phyloP scores from a whole-genome alignment of 2,888 invertebrate species.

The Philhelius pedissequus region DNA sequence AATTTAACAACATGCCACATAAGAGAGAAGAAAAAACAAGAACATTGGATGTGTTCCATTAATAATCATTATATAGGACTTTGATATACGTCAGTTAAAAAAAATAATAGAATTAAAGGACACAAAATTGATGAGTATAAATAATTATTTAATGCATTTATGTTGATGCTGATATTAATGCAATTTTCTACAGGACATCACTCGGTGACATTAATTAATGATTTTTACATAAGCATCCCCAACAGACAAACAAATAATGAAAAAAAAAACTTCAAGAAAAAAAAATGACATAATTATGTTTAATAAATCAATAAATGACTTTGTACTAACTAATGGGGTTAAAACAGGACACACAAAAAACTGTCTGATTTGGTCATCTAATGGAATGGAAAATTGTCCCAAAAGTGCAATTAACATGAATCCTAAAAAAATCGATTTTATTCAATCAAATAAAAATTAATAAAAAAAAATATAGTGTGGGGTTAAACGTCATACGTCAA shows the following conservation, averaged over 20 bases:
- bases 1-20: neutral
- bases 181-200: neutral
- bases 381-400: neutral
- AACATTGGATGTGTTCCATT: neutral
- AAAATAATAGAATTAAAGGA: neutral
- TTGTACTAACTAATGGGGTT: neutral
- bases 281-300: neutral
- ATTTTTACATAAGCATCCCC: neutral
- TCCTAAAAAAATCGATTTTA: neutral
- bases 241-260: neutral
- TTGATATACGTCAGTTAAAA: neutral
- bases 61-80: neutral
- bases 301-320: neutral
- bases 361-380: no score
- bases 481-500: no score
- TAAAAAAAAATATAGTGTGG: no score
- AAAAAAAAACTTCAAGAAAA: neutral
- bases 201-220: neutral
- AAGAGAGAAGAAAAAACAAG: neutral
- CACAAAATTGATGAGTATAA: neutral
- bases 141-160: neutral
- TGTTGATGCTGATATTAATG: neutral
- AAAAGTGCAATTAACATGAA: neutral
- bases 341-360: neutral
- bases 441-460: no score